Conservation (phyloP, 2,888 invertebrate species). For the Epirrita christyi region DNA sequence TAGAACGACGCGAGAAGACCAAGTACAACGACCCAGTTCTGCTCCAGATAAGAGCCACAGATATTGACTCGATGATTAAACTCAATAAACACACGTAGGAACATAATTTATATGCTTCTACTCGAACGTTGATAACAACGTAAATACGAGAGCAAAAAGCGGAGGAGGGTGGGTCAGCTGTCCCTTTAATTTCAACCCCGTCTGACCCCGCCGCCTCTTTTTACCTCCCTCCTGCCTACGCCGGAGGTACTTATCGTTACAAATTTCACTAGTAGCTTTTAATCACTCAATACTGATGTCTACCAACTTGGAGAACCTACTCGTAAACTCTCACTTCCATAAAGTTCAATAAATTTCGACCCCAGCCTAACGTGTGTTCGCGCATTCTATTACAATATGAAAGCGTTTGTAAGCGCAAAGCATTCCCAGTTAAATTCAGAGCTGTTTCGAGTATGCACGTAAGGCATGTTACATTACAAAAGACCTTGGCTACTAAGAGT, state of each 20-base stretch:
- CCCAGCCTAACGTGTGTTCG: constrained; percentile 11
- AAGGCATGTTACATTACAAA: constrained; percentile 15
- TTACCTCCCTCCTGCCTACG: constrained; percentile 29
- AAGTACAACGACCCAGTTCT: constrained; percentile 67
- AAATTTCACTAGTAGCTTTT: constrained; percentile 34
- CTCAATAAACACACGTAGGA: constrained; percentile 32
- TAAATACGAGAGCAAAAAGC: constrained; percentile 32
- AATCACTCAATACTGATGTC: constrained; percentile 26
- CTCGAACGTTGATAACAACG: constrained; percentile 36
- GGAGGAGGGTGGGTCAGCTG: constrained; percentile 37
- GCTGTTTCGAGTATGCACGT: constrained; percentile 11
- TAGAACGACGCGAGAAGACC: constrained; percentile 45
- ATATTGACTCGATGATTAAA: constrained; percentile 62
- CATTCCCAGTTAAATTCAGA: constrained; percentile 26
- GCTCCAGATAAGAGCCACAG: constrained; percentile 53
- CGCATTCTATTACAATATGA: constrained; percentile 3
- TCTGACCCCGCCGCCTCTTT: constrained; percentile 21
- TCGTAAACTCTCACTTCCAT: constrained; percentile 24
- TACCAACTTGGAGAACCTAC: constrained; percentile 21
- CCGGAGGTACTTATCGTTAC: constrained; percentile 27
- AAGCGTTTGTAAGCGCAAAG: constrained; percentile 22
- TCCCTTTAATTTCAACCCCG: constrained; percentile 35
- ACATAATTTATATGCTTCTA: constrained; percentile 25
- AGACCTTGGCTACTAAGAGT: constrained; percentile 17
- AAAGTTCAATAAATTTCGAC: constrained; percentile 10